These are phyloP conservation scores for Cerceris ruficornis DNA, from an alignment of 2,888 invertebrate species.

Conservation along the genomic window DNA sequence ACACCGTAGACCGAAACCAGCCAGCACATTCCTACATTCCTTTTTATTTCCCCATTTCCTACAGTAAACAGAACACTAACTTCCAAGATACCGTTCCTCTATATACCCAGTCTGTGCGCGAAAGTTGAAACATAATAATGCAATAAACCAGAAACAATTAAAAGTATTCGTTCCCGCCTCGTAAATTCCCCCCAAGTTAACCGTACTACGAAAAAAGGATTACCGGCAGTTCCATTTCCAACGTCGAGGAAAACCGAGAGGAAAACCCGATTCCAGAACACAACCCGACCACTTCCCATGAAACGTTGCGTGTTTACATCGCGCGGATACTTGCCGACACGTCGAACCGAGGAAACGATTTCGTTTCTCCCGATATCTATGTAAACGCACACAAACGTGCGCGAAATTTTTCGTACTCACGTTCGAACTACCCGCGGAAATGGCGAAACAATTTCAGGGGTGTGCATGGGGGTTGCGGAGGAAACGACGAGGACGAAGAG, in stretches of 20 bases:
- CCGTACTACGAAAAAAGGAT: constrained; percentile 13
- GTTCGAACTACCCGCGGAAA: constrained; percentile 39
- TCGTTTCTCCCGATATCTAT: constrained; percentile 3
- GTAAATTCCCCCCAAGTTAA: no score
- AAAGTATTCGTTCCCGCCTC: no score
- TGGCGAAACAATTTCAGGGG: constrained; percentile 68
- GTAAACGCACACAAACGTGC: not conserved
- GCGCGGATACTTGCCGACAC: constrained; percentile 30
- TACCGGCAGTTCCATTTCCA: constrained; percentile 9
- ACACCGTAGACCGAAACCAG: no score
- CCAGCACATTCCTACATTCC: no score
- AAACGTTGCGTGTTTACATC: constrained; percentile 32
- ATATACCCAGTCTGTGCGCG: no score
- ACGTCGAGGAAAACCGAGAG: not conserved
- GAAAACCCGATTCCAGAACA: constrained; percentile 9
- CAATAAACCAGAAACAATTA: no score
- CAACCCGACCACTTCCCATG: constrained; percentile 5
- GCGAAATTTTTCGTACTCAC: not conserved
- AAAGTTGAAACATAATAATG: no score
- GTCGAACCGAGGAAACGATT: constrained; percentile 6
- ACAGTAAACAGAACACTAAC: no score
- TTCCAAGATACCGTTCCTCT: no score
- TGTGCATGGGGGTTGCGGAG: constrained; percentile 33
- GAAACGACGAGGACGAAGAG: constrained; percentile 27
- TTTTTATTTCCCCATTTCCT: no score